These are phyloP conservation scores for Musca domestica DNA, from an alignment of 1,140 invertebrate species.

Conservation along the genomic window DNA sequence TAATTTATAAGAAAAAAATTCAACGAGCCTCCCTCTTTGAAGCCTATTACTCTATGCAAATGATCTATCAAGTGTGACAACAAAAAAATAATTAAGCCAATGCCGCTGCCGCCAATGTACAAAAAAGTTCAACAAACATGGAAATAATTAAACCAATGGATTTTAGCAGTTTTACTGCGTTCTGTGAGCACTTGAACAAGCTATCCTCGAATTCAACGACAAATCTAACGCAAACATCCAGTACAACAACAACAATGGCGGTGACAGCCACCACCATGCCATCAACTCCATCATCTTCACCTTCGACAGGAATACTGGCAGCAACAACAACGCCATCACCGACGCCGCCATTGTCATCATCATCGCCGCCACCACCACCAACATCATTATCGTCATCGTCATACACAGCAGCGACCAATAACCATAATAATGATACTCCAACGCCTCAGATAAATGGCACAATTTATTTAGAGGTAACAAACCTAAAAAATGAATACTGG, in stretches of 20 bases:
- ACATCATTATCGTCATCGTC: conserved; percentile 29
- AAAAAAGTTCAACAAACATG: conserved; percentile 30
- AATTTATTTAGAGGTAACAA: conserved; percentile 20
- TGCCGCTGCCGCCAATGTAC: too few species aligned
- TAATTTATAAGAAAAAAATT: too few species aligned
- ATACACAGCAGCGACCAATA: too few species aligned
- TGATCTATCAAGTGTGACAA: too few species aligned
- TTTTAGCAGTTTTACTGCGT: conserved; percentile 52
- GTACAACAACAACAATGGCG: conserved; percentile 29
- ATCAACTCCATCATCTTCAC: conserved; percentile 27
- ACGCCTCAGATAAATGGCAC: conserved; percentile 15
- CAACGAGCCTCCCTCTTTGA: too few species aligned
- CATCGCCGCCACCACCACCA: conserved; percentile 33
- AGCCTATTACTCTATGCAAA: too few species aligned
- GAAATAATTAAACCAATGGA: conserved; percentile 54
- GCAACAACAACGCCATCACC: conserved; percentile 33
- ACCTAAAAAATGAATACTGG: too few species aligned
- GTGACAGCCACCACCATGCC: conserved; percentile 32
- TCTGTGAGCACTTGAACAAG: conserved; percentile 53
- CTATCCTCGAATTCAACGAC: conserved; percentile 36
- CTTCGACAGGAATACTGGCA: background rate
- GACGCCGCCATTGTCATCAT: conserved; percentile 28
- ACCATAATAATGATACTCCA: conserved; percentile 15
- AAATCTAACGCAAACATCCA: conserved; percentile 28
- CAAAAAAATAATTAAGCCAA: too few species aligned